phyloP scores from a whole-genome alignment of 2,888 invertebrate genomes.

The Cephus pygmeus region DNA sequence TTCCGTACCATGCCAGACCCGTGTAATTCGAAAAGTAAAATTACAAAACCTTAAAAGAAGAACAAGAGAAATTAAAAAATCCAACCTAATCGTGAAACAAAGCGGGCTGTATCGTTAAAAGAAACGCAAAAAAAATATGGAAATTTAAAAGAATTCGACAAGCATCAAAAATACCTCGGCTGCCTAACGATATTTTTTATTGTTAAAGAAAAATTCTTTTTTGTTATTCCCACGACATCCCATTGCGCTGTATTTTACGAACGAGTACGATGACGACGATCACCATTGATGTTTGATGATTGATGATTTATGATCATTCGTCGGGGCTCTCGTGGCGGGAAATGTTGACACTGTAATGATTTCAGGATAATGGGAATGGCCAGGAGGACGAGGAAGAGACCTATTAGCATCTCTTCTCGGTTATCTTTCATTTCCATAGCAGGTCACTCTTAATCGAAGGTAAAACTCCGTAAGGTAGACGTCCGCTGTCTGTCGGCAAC shows the following conservation, averaged over 20 bases:
- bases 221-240: background rate
- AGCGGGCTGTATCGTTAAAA: background rate
- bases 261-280: background rate
- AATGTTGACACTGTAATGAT: constrained; percentile 44
- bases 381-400: constrained; percentile 46
- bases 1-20: background rate
- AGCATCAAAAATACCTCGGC: background rate
- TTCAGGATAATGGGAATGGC: constrained; percentile 50
- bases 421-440: constrained; percentile 44
- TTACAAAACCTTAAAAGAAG: background rate
- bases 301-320: background rate
- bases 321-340: constrained; percentile 19
- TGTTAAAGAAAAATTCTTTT: background rate
- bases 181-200: background rate
- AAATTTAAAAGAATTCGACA: background rate
- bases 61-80: background rate
- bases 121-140: background rate
- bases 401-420: constrained; percentile 46
- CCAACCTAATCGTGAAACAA: background rate
- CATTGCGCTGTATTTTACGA: background rate
- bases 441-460: constrained; percentile 40
- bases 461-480: constrained; percentile 41
- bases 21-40: background rate
- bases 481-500: constrained; percentile 27
- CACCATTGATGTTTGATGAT: background rate